These are phyloP conservation scores for Xenopus laevis DNA, from an alignment of 2,113 vertebrate species.

Conservation along the genomic window DNA sequence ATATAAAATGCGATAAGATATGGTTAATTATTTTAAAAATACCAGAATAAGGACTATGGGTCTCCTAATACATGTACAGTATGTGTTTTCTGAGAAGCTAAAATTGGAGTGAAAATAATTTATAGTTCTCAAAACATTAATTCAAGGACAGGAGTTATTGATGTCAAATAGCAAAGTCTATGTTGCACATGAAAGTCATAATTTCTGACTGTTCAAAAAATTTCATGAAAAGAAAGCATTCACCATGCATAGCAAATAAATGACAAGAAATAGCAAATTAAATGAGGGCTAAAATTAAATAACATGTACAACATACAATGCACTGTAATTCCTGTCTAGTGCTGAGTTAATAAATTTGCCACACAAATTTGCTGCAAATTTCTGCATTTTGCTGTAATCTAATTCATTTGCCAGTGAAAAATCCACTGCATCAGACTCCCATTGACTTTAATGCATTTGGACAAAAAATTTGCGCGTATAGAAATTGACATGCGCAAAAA, in stretches of 20 bases:
- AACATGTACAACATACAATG: no score
- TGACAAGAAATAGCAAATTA: not conserved
- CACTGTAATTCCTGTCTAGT: no score
- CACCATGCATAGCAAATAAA: not conserved
- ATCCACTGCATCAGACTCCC: no score
- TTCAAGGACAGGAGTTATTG: not conserved
- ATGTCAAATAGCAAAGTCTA: not conserved
- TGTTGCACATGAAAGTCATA: not conserved
- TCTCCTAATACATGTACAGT: not conserved
- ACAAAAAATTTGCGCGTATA: no score
- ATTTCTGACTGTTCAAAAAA: not conserved
- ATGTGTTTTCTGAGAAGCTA: not conserved
- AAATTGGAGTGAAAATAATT: not conserved
- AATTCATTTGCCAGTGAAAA: no score
- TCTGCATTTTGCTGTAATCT: no score
- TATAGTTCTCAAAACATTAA: constrained; percentile 8
- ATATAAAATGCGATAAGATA: not conserved
- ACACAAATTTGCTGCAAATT: no score
- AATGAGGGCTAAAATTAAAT: not conserved
- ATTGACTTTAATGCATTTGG: no score
- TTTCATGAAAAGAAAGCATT: not conserved
- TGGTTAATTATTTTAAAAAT: not conserved
- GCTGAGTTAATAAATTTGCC: no score
- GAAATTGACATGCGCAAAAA: no score
- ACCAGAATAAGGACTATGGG: not conserved